Evolutionary conservation across 1,140 invertebrate species (phyloP).

Genomic region (Aethina tumida): DNA sequence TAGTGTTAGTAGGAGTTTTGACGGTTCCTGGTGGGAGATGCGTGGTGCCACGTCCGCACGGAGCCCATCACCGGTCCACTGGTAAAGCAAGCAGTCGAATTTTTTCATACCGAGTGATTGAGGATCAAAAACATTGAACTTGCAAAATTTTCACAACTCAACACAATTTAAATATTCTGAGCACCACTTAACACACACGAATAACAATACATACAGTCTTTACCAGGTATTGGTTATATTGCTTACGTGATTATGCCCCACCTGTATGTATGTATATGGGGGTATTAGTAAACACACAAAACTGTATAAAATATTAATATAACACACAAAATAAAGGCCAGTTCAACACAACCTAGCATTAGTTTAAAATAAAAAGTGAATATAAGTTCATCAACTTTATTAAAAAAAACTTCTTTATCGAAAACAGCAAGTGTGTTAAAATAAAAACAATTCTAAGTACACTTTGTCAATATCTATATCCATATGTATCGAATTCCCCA

Average conservation of each 20-base stretch:
- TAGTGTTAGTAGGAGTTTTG: too few species aligned
- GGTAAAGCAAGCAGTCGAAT: constrained; percentile 34
- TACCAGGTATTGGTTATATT: constrained; percentile 38
- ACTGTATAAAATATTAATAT: constrained; percentile 23
- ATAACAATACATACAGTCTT: constrained; percentile 39
- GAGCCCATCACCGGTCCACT: too few species aligned
- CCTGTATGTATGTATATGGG: constrained; percentile 38
- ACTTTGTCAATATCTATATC: constrained; percentile 26
- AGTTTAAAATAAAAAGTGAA: constrained; percentile 25
- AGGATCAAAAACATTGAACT: constrained; percentile 36
- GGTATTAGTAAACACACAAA: constrained; percentile 37
- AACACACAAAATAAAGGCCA: constrained; percentile 31
- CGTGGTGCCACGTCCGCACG: too few species aligned
- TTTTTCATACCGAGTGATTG: constrained; percentile 32
- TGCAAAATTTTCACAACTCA: constrained; percentile 36
- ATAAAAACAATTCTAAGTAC: constrained; percentile 32
- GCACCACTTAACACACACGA: constrained; percentile 38
- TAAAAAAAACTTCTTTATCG: constrained; percentile 24
- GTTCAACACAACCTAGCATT: constrained; percentile 32
- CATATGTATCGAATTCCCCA: constrained; percentile 12
- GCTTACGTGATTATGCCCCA: constrained; percentile 40
- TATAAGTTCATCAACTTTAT: constrained; percentile 27
- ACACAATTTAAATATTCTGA: constrained; percentile 37
- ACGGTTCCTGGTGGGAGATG: too few species aligned
- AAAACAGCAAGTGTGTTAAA: constrained; percentile 33